Conservation (phyloP, 2,113 vertebrate genomes). For the Pomatostomus ruficeps region DNA sequence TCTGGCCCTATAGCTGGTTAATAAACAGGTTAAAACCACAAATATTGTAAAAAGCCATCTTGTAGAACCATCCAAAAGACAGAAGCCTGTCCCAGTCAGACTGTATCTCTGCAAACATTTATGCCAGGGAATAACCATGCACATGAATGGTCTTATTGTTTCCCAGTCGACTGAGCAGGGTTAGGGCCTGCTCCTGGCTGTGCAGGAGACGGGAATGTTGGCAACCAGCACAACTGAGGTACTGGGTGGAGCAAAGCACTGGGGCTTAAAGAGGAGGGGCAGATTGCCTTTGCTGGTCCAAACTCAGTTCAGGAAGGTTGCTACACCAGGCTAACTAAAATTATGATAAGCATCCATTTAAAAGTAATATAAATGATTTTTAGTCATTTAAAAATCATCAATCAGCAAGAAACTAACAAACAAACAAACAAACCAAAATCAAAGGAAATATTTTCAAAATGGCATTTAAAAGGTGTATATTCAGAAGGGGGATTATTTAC, state of each 20-base stretch:
- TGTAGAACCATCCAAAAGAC: neutral
- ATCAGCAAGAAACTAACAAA: neutral
- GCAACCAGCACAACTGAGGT: neutral
- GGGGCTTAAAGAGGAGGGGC: neutral
- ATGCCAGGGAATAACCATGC: slow-evolving; percentile 26
- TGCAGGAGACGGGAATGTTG: slow-evolving; percentile 6
- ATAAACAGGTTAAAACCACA: neutral
- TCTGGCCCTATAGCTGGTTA: neutral
- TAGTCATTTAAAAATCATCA: neutral
- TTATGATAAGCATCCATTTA: neutral
- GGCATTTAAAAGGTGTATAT: neutral
- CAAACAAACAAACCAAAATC: neutral
- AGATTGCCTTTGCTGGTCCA: neutral
- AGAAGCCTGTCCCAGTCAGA: neutral
- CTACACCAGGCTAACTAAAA: neutral
- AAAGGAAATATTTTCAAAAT: neutral
- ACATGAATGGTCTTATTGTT: slow-evolving; percentile 49
- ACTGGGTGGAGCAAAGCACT: neutral
- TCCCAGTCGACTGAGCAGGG: slow-evolving; percentile 8
- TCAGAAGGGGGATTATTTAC: neutral
- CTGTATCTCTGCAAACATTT: neutral
- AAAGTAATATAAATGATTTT: neutral
- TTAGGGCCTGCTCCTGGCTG: neutral
- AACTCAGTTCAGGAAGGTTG: neutral
- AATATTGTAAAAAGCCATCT: neutral